Evolutionary conservation across 2,888 invertebrate genomes (phyloP).

Genomic region (Orchesellides sinensis): DNA sequence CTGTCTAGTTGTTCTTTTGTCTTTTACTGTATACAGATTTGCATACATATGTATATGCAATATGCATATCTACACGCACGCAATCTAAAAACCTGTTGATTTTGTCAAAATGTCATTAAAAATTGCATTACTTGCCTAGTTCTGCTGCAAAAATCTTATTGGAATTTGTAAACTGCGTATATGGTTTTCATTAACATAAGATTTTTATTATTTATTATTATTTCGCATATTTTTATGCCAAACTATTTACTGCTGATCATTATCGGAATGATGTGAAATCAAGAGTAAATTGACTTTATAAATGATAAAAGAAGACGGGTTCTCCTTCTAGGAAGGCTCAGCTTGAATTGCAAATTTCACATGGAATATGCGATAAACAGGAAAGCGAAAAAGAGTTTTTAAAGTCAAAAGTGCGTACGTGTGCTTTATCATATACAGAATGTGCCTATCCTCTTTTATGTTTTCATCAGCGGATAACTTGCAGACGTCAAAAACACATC

Average conservation of each 20-base stretch:
- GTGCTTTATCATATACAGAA: neutral
- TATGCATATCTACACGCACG: neutral
- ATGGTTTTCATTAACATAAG: too few relatives aligned
- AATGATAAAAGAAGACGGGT: neutral
- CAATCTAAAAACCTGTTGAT: constrained; percentile 22
- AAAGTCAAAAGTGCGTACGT: neutral
- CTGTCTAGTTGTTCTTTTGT: constrained; percentile 1
- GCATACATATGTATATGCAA: neutral
- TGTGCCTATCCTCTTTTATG: neutral
- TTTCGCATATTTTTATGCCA: neutral
- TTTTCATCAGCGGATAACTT: too few relatives aligned
- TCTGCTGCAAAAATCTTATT: neutral
- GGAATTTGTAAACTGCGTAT: too few relatives aligned
- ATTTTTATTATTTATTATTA: neutral
- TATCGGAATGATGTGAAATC: constrained; percentile 20
- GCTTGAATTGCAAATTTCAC: too few relatives aligned
- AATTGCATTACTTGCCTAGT: constrained; percentile 45
- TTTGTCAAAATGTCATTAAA: constrained; percentile 54
- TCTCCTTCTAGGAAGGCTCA: neutral
- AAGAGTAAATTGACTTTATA: neutral
- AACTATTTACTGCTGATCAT: constrained; percentile 32
- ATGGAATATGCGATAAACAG: neutral
- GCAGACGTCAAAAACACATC: too few relatives aligned
- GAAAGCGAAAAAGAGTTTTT: neutral
- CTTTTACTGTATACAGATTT: neutral